Conservation (phyloP, 2,113 vertebrate genomes). For the Ahaetulla prasina region DNA sequence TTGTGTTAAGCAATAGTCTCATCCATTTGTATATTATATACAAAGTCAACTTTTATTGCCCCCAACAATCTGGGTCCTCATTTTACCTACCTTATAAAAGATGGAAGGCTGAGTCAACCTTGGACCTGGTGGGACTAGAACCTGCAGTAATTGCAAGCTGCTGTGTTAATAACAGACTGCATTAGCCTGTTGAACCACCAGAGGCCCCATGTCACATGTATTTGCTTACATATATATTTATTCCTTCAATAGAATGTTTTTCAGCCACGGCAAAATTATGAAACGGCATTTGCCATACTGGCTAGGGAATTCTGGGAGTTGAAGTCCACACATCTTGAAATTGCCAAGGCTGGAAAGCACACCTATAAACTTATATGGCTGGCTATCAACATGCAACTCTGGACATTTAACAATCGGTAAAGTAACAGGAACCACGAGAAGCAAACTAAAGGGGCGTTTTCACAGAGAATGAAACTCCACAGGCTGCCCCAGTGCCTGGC, state of each 20-base stretch:
- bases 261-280: neutral
- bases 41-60: too few relatives aligned
- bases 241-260: neutral
- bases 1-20: too few relatives aligned
- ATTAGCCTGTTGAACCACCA: too few relatives aligned
- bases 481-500: neutral
- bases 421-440: neutral
- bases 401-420: neutral
- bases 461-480: neutral
- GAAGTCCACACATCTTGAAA: neutral
- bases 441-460: neutral
- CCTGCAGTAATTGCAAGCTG: too few relatives aligned
- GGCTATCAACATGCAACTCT: neutral
- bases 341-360: neutral
- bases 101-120: too few relatives aligned
- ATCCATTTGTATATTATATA: too few relatives aligned
- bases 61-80: too few relatives aligned
- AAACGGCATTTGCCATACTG: too few relatives aligned
- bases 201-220: too few relatives aligned
- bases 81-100: too few relatives aligned
- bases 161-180: too few relatives aligned
- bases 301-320: neutral
- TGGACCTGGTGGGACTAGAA: too few relatives aligned
- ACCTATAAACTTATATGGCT: neutral
- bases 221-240: neutral